Percentiles rank a stretch among this genome's conserved stretches.
phyloP scores from a whole-genome alignment of 1,140 invertebrate species.

The Lordiphosa collinella region DNA sequence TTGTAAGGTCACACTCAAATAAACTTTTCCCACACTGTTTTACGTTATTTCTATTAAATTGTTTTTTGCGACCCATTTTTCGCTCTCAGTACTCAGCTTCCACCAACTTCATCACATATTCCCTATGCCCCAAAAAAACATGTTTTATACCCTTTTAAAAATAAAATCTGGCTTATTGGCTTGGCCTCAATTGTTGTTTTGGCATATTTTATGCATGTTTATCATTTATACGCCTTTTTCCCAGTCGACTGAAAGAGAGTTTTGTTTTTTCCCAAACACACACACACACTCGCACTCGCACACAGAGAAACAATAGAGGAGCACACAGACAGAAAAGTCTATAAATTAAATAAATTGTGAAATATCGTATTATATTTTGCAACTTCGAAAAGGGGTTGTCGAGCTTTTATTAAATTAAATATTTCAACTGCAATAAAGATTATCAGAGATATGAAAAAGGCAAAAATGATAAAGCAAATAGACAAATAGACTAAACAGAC shows the following conservation, averaged over 20 bases:
- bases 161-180: conserved; percentile 43
- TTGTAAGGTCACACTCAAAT: too few species aligned
- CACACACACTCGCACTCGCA: conserved; percentile 6
- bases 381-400: conserved; percentile 10
- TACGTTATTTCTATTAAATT: too few species aligned
- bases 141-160: background rate
- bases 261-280: conserved; percentile 15
- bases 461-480: conserved; percentile 66
- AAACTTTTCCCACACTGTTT: too few species aligned
- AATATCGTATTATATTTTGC: conserved; percentile 38
- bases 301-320: background rate
- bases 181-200: conserved; percentile 59
- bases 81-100: too few species aligned
- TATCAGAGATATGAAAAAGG: conserved; percentile 61
- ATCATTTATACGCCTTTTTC: conserved; percentile 71
- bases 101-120: background rate
- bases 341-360: conserved; percentile 78
- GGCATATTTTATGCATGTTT: conserved; percentile 71
- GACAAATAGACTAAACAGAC: conserved; percentile 33
- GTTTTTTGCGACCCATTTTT: too few species aligned
- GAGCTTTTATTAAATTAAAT: conserved; percentile 75
- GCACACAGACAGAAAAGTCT: conserved; percentile 23
- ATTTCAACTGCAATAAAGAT: conserved; percentile 73
- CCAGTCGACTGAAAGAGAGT: conserved; percentile 22
- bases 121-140: conserved; percentile 6